A percentile compares a stretch with the other conserved stretches of the same genome.
Evolutionary conservation across 2,888 invertebrate species (phyloP).

Genomic region (Furcula furcula): DNA sequence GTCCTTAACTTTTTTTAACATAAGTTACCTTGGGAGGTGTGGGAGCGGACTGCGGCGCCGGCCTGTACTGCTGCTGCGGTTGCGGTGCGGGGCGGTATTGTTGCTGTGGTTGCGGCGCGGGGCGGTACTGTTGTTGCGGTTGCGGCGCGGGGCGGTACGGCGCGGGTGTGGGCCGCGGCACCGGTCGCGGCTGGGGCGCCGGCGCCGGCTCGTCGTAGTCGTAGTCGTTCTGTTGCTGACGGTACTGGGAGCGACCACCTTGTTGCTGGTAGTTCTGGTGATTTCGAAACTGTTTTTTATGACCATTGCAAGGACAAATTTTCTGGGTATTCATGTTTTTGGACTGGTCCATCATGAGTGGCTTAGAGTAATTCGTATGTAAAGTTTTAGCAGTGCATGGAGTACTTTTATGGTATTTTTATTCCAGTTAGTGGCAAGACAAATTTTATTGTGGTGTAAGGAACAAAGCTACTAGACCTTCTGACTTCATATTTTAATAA

Average conservation of each 20-base stretch:
- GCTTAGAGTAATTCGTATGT: too few species aligned
- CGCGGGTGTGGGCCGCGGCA: slow-evolving; percentile 39
- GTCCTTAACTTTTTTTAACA: too few species aligned
- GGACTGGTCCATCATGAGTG: too few species aligned
- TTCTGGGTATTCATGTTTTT: too few species aligned
- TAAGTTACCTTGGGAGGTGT: slow-evolving; percentile 58
- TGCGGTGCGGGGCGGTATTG: slow-evolving; percentile 44
- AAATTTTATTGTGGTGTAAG: too few species aligned
- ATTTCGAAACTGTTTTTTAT: too few species aligned
- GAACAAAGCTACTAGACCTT: too few species aligned
- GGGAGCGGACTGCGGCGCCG: slow-evolving; percentile 43
- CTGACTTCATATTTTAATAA: too few species aligned
- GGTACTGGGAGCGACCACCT: slow-evolving; percentile 38
- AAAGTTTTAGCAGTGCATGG: too few species aligned
- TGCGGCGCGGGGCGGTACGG: slow-evolving; percentile 32
- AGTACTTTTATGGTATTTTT: too few species aligned
- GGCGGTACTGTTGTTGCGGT: slow-evolving; percentile 35
- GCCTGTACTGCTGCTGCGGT: slow-evolving; percentile 41
- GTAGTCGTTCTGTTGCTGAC: slow-evolving; percentile 47
- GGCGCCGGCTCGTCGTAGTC: slow-evolving; percentile 64
- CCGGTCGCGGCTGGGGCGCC: slow-evolving; percentile 46
- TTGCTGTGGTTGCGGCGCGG: slow-evolving; percentile 42
- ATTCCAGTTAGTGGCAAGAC: too few species aligned
- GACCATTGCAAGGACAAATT: too few species aligned
- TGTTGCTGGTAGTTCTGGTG: slow-evolving; percentile 23